Conservation (phyloP, 23 tunicate species). For the Aplidium turbinatum region DNA sequence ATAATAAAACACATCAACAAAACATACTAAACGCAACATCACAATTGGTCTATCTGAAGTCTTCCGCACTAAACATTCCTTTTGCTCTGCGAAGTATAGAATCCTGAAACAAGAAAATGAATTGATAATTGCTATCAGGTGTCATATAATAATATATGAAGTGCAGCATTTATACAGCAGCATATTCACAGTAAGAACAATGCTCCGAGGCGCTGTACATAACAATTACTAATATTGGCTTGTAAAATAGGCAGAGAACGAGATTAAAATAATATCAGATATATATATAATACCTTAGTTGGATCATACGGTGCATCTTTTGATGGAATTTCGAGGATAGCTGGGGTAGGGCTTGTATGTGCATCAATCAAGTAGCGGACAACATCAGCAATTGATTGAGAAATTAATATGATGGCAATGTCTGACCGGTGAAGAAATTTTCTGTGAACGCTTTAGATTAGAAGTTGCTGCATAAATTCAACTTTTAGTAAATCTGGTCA, state of each 20-base stretch:
- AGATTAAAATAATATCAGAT: neutral
- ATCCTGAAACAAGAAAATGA: slow-evolving; percentile 39
- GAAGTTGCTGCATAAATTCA: no score
- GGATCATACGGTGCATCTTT: slow-evolving; percentile 99
- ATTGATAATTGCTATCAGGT: neutral
- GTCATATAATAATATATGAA: no score
- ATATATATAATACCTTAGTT: slow-evolving; percentile 48
- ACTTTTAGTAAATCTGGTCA: no score
- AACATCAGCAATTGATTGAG: slow-evolving; percentile 91
- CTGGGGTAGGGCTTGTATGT: slow-evolving; percentile 87
- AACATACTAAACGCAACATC: no score
- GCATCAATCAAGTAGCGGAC: slow-evolving; percentile 95
- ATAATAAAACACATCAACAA: no score
- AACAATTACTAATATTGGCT: neutral
- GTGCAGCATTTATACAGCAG: no score
- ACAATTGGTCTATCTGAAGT: slow-evolving; percentile 90
- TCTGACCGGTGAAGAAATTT: slow-evolving; percentile 76
- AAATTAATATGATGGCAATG: slow-evolving; percentile 90
- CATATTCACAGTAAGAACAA: neutral
- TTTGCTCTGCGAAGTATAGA: slow-evolving; percentile 85
- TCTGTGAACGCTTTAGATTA: slow-evolving; percentile 28
- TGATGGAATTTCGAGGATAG: slow-evolving; percentile 98
- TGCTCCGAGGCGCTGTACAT: neutral
- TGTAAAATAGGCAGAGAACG: neutral
- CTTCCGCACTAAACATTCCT: slow-evolving; percentile 96